These are phyloP conservation scores for Brachypteracias leptosomus DNA, from an alignment of 2,113 vertebrate genomes.

Conservation along the genomic window DNA sequence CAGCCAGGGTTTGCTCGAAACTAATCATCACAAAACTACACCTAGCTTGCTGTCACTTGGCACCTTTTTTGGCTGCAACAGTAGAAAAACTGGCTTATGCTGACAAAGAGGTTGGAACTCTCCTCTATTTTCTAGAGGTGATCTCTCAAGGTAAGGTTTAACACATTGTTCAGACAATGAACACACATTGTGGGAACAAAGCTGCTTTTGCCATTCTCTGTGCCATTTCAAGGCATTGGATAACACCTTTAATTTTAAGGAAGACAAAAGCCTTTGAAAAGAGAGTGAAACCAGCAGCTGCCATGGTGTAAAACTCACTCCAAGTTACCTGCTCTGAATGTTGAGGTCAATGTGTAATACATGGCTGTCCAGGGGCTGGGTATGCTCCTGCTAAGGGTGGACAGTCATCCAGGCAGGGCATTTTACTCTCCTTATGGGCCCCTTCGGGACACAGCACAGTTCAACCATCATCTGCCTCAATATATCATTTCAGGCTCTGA, in stretches of 20 bases:
- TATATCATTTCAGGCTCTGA: neutral
- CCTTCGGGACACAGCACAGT: neutral
- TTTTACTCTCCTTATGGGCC: neutral
- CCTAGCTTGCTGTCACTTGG: conserved; percentile 20
- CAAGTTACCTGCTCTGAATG: neutral
- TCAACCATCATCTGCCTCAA: neutral
- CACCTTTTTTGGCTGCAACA: conserved; percentile 39
- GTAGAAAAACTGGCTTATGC: conserved; percentile 36
- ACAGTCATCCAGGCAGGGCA: neutral
- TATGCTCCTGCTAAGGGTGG: no score
- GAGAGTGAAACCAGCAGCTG: neutral
- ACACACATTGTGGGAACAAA: neutral
- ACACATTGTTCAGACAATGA: neutral
- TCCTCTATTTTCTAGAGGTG: conserved; percentile 37
- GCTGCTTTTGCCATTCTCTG: neutral
- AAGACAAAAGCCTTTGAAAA: neutral
- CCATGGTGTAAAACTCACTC: neutral
- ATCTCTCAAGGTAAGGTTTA: conserved; percentile 34
- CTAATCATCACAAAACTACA: conserved; percentile 15
- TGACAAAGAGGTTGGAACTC: neutral
- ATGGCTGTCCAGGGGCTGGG: neutral
- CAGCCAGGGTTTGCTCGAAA: neutral
- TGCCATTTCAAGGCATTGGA: neutral
- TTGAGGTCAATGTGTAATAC: fast-evolving
- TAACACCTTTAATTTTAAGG: conserved; percentile 3